Evolutionary conservation across 1,140 invertebrate species (phyloP).

Genomic region (Calephelis virginiensis): DNA sequence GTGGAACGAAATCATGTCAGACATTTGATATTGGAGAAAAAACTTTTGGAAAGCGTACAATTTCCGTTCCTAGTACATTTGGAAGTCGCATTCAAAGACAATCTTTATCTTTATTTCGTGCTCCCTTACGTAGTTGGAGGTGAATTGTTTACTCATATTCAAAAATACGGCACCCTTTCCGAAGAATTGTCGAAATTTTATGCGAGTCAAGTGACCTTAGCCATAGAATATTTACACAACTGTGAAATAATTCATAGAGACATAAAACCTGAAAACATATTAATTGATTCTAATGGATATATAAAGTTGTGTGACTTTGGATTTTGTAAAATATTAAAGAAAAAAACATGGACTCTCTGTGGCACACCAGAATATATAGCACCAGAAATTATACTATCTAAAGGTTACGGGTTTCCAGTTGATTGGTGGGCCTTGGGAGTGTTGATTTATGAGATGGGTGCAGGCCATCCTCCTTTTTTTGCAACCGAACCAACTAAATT

Average conservation of each 20-base stretch:
- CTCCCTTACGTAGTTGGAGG: constrained; percentile 90
- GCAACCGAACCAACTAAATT: constrained; percentile 90
- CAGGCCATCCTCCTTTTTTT: constrained; percentile 90
- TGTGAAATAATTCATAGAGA: constrained; percentile 94
- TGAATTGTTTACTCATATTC: constrained; percentile 88
- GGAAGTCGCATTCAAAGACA: constrained; percentile 91
- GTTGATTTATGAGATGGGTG: constrained; percentile 89
- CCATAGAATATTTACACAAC: constrained; percentile 95
- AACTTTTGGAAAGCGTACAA: constrained; percentile 86
- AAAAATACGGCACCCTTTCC: constrained; percentile 84
- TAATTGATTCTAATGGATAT: constrained; percentile 92
- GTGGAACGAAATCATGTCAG: constrained; percentile 90
- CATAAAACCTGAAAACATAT: constrained; percentile 97
- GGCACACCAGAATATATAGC: constrained; percentile 98
- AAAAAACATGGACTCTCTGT: constrained; percentile 95
- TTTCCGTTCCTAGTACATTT: constrained; percentile 91
- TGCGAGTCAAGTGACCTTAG: constrained; percentile 93
- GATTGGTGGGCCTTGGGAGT: constrained; percentile 99
- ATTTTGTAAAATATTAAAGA: constrained; percentile 92
- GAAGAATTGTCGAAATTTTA: constrained; percentile 93
- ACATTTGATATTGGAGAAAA: constrained; percentile 91
- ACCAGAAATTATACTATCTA: constrained; percentile 95
- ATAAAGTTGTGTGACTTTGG: constrained; percentile 93
- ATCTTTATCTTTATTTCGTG: constrained; percentile 89
- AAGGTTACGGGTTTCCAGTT: constrained; percentile 96